Conservation (phyloP, 2,888 invertebrate genomes). For the Serripes groenlandicus region DNA sequence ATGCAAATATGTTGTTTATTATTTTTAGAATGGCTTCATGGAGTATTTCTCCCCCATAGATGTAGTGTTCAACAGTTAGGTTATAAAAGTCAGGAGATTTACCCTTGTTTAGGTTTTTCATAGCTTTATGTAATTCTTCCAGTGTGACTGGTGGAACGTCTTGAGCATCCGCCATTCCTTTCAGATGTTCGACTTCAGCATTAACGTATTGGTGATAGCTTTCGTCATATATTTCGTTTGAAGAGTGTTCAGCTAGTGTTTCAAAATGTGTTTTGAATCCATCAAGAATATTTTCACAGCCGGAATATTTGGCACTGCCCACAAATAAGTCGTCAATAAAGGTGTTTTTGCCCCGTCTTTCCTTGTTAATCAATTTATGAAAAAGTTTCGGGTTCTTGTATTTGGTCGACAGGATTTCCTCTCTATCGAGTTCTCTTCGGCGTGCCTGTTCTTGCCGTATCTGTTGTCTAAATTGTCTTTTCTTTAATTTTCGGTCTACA, state of each 20-base stretch:
- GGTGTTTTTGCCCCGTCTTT: background rate
- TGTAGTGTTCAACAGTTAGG: background rate
- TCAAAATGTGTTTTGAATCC: constrained; percentile 5
- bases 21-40: background rate
- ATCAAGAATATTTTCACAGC: background rate
- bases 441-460: background rate
- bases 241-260: background rate
- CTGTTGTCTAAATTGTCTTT: background rate
- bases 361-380: background rate
- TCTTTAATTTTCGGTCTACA: background rate
- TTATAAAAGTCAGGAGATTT: background rate
- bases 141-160: background rate
- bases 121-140: background rate
- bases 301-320: background rate
- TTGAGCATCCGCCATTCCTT: background rate
- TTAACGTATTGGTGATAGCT: background rate
- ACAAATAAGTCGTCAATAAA: background rate
- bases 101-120: background rate
- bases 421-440: background rate
- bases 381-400: background rate
- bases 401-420: background rate
- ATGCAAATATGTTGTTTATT: background rate
- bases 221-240: background rate
- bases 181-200: background rate
- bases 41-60: background rate